A percentile compares a stretch with the other conserved stretches of the same genome.
These are phyloP conservation scores for Drosophila paulistorum DNA, from an alignment of 1,140 invertebrate genomes.

Conservation along the genomic window DNA sequence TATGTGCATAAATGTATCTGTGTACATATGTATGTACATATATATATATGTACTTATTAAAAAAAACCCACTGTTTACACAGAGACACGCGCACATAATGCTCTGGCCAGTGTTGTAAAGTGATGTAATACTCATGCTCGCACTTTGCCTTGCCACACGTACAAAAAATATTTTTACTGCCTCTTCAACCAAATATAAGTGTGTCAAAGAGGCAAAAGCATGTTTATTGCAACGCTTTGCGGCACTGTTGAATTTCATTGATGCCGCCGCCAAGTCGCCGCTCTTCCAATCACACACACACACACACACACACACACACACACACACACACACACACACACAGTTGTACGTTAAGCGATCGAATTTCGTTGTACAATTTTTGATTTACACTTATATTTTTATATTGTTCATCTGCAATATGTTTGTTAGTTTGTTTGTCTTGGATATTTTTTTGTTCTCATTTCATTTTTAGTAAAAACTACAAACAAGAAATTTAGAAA, in stretches of 20 bases:
- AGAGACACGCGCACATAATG: not conserved
- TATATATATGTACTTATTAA: not conserved
- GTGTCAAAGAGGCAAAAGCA: not conserved
- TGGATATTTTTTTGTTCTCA: conserved; percentile 21
- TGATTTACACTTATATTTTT: conserved; percentile 3
- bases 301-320: conserved; percentile 24
- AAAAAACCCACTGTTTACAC: not conserved
- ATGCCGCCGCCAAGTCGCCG: conserved; percentile 33
- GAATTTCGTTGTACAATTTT: conserved; percentile 23
- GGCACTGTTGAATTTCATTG: conserved; percentile 37
- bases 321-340: conserved; percentile 24
- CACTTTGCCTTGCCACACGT: conserved; percentile 3
- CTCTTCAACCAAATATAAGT: not conserved
- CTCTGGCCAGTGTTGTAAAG: conserved; percentile 2
- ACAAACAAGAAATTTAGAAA: conserved; percentile 23
- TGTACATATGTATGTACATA: conserved; percentile 6
- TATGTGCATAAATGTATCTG: conserved; percentile 18
- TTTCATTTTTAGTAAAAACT: conserved; percentile 54
- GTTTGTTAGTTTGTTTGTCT: conserved; percentile 3
- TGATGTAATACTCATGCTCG: too few relatives aligned
- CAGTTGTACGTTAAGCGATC: conserved; percentile 23
- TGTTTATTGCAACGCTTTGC: conserved; percentile 5
- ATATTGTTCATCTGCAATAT: conserved; percentile 21
- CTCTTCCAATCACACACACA: conserved; percentile 58
- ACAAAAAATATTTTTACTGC: not conserved